A percentile compares a stretch with the other conserved stretches of the same genome.
These are phyloP conservation scores for Verasper variegatus DNA, from an alignment of 2,113 vertebrate species.

Conservation along the genomic window DNA sequence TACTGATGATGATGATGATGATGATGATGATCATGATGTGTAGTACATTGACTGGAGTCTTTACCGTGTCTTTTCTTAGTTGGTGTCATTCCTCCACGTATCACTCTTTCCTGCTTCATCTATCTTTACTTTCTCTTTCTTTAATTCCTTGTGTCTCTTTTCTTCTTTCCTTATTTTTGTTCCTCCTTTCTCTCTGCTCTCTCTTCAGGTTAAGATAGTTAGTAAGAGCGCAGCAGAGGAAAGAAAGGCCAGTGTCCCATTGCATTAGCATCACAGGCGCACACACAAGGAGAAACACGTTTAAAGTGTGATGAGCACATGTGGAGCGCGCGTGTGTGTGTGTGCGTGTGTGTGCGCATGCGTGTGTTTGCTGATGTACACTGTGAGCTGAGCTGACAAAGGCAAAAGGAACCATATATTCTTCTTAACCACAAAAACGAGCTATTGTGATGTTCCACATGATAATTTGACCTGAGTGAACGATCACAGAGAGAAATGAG, in stretches of 20 bases:
- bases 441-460: slow-evolving; percentile 38
- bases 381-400: slow-evolving; percentile 5
- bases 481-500: slow-evolving; percentile 8
- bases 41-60: not conserved
- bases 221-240: slow-evolving; percentile 39
- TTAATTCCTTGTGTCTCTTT: slow-evolving; percentile 10
- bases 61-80: not conserved
- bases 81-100: not conserved
- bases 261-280: slow-evolving; percentile 53
- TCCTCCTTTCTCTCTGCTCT: slow-evolving; percentile 18
- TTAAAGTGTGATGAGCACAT: slow-evolving; percentile 32
- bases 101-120: too few relatives aligned
- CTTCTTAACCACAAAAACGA: slow-evolving; percentile 42
- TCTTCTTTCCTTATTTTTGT: not conserved
- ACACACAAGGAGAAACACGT: slow-evolving; percentile 42
- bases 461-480: slow-evolving; percentile 24
- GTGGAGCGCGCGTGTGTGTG: slow-evolving; percentile 6
- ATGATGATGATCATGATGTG: slow-evolving; percentile 4
- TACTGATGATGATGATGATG: not conserved
- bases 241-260: slow-evolving; percentile 69
- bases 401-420: slow-evolving; percentile 20
- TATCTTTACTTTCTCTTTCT: slow-evolving; percentile 16
- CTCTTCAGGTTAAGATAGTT: slow-evolving; percentile 49
- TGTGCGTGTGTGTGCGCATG: not conserved
- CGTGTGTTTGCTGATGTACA: slow-evolving; percentile 5